Base-by-base conservation (phyloP, 2,888 invertebrate genomes). In the Xiphydria camelus region DNA sequence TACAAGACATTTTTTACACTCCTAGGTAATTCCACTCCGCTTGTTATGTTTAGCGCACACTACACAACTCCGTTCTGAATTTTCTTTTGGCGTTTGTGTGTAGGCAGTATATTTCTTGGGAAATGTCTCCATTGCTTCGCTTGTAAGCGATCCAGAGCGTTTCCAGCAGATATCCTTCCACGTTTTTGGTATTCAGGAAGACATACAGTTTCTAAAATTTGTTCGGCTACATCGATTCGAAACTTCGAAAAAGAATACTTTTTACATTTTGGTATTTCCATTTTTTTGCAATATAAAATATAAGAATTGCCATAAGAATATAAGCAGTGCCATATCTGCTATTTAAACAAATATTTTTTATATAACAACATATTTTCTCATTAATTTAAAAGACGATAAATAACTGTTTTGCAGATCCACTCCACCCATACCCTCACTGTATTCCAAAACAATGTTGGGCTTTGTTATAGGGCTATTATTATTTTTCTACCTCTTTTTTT, bases 321-420 rank as follows among this genome's bases (percentile, higher is more conserved):
- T n/a, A n/a, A n/a, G n/a, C n/a, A 58, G 17, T 7, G 43, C 41
- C 14, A 54, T 42, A 45, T 56, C 50, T 10, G 45, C 22, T 42
- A 56, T n/a, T 33, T 58, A 52, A 42, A 52, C 56, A 35, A 50
- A 49, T 23, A 45, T 49, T 45, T 59, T 46, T n/a, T n/a, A n/a
- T n/a, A n/a, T n/a, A n/a, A n/a, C n/a, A 4, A 55, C 31, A 20
- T 32, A 46, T 41, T 57, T 51, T 51, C 53, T 44, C 57, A 55
- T 57, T 4, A 57, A 9, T 6, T 45, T 33, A 40, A 54, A 58
- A 44, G 36, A 50, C 19, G 55, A 49, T 41, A 53, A 44, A 9
- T 35, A 37, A 36, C 42, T 45, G 43, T 55, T 53, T 49, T 53
- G 47, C 2, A 37, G 12, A 43, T 58, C 49, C 15, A 57, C 47